Evolutionary conservation across 2,888 invertebrate species (phyloP), one percentile per base, ranked within the genome.

Genomic region (Ormyrus rosae): DNA sequence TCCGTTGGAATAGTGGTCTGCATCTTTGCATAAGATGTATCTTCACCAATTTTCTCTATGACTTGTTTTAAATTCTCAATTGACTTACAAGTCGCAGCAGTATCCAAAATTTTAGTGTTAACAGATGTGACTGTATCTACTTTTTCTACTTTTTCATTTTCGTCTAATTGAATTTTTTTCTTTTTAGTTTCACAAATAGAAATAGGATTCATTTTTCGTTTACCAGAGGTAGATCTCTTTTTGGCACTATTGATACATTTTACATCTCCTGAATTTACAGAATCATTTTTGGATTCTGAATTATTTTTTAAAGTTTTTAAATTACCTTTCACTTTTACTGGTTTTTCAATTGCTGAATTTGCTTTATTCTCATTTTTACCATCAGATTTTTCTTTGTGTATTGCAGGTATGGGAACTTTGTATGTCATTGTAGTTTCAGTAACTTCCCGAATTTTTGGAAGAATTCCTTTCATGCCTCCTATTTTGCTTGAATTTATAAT

Each of bases 371-470:
- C 87, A 34, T 53, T 60, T 69, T 85, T 87, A 58, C 84, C 85
- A 4, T 84, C 76, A 13, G 9, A 10, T 72, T 89, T 89, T n/a
- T 89, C 90, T 70, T 89, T 88, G 67, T 89, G 89, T 76, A 90
- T 86, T 51, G 90, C 90, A 6, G 90, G 89, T 64, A 91, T 91
- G 69, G 91, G 91, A 83, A 91, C 90, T 85, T 91, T 91, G 70
- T 90, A 91, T 8, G 90, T 84, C 90, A 89, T 90, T 10, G 90
- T 90, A 5, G 91, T 90, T 67, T 89, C 88, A 8, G 90, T 90
- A 10, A 88, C 88, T 82, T 90, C 90, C 70, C 87, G 86, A 19
- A 79, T 67, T 78, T 91, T 91, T 19, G 91, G 91, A 10, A 91
- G 71, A 48, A 91, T 90, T 58, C 88, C 88, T 81, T 90, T 90